phyloP scores from a whole-genome alignment of 1,140 invertebrate genomes.

The Magallana angulata region DNA sequence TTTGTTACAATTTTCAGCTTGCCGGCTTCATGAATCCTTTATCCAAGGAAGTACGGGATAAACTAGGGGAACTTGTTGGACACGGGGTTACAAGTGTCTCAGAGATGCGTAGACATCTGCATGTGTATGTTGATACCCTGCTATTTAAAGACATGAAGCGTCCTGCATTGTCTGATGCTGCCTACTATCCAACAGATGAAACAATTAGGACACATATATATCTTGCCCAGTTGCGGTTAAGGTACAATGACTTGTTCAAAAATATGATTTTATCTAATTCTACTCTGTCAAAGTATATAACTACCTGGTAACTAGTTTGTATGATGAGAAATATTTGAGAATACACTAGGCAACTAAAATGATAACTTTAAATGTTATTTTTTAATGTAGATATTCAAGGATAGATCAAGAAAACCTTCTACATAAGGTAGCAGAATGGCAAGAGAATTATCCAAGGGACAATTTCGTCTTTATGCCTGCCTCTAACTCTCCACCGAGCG shows the following conservation, averaged over 20 bases:
- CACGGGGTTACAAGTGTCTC: constrained; percentile 48
- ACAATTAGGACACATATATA: constrained; percentile 49
- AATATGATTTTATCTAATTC: neutral
- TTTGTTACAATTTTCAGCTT: constrained; percentile 36
- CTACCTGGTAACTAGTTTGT: neutral
- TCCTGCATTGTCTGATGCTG: constrained; percentile 40
- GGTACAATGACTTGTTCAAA: constrained; percentile 26
- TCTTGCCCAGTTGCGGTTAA: constrained; percentile 26
- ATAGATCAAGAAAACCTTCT: constrained; percentile 54
- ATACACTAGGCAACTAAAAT: neutral
- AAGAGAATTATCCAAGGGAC: constrained; percentile 42
- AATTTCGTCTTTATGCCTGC: constrained; percentile 52
- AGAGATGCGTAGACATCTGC: constrained; percentile 46
- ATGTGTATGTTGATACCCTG: constrained; percentile 42
- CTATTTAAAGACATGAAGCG: constrained; percentile 19
- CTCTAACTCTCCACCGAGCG: neutral
- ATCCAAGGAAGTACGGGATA: constrained; percentile 45
- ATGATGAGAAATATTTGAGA: neutral
- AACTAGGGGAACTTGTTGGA: constrained; percentile 42
- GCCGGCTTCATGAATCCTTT: constrained; percentile 47
- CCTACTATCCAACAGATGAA: constrained; percentile 47
- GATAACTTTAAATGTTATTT: constrained; percentile 13
- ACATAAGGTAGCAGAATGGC: constrained; percentile 47
- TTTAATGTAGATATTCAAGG: constrained; percentile 48
- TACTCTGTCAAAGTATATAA: neutral